A percentile compares a stretch with the other conserved stretches of the same genome.
Conservation (phyloP, 2,113 vertebrate genomes). For the Prolemur simus region DNA sequence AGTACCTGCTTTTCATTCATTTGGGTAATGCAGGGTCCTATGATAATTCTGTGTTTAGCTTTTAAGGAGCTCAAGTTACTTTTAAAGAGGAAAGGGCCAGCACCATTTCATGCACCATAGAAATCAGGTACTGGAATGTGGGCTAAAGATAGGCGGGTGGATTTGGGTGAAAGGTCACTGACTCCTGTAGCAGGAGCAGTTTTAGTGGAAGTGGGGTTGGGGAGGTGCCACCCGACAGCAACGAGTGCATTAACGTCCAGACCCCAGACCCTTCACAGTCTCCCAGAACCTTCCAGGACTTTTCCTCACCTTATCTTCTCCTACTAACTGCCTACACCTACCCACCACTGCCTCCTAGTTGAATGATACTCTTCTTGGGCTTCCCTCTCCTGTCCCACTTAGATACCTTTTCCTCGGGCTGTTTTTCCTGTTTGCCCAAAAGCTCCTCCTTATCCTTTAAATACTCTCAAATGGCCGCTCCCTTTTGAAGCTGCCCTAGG, state of each 20-base stretch:
- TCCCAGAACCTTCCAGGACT: not conserved
- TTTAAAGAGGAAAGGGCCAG: not conserved
- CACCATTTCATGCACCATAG: not conserved
- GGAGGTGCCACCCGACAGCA: not conserved
- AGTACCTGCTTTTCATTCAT: not conserved
- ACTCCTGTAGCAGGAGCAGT: not conserved
- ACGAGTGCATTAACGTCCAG: not conserved
- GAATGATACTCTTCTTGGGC: not conserved
- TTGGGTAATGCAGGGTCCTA: not conserved
- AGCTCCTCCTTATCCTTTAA: not conserved
- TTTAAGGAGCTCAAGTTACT: not conserved
- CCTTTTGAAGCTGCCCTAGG: not conserved
- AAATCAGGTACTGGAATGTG: not conserved
- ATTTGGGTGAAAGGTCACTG: not conserved
- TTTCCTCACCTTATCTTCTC: not conserved
- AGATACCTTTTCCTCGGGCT: not conserved
- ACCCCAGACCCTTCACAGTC: not conserved
- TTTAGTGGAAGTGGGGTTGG: not conserved
- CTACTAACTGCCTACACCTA: accelerated
- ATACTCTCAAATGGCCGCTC: not conserved
- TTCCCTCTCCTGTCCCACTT: not conserved
- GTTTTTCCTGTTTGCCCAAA: not conserved
- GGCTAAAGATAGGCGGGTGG: not conserved
- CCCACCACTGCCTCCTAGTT: not conserved
- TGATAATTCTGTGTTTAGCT: not conserved